A percentile compares a stretch with the other conserved stretches of the same genome.
phyloP scores from a whole-genome alignment of 2,888 invertebrate genomes.

The Pycnomerus fuliginosus region DNA sequence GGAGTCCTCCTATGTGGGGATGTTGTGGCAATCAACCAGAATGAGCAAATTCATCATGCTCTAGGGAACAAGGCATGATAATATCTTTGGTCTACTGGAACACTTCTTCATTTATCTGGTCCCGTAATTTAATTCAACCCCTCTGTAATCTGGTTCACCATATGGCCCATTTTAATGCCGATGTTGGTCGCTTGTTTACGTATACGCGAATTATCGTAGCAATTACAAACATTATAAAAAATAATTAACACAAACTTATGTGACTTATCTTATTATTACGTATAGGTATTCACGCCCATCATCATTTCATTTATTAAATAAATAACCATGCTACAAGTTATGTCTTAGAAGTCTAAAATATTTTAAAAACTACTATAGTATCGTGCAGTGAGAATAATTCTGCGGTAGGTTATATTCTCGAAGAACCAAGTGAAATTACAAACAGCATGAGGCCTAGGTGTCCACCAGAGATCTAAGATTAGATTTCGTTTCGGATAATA shows the following conservation, averaged over 20 bases:
- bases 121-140: slow-evolving; percentile 46
- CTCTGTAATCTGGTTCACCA: slow-evolving; percentile 24
- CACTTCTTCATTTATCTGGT: slow-evolving; percentile 49
- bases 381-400: no score
- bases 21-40: slow-evolving; percentile 4
- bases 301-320: no score
- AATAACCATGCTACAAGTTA: no score
- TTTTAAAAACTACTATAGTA: no score
- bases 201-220: slow-evolving; percentile 20
- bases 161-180: slow-evolving; percentile 22
- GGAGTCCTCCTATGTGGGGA: slow-evolving; percentile 20
- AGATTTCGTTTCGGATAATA: slow-evolving; percentile 41
- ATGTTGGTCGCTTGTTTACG: slow-evolving; percentile 11
- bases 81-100: slow-evolving; percentile 34
- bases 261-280: no score
- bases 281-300: no score
- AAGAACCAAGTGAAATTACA: slow-evolving; percentile 32
- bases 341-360: no score
- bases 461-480: slow-evolving; percentile 44
- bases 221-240: no score
- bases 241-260: no score
- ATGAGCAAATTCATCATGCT: not conserved
- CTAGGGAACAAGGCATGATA: not conserved
- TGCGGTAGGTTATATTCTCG: not conserved
- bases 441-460: slow-evolving; percentile 41